Conservation (phyloP, 2,888 invertebrate genomes). For the Drosophila koepferae region DNA sequence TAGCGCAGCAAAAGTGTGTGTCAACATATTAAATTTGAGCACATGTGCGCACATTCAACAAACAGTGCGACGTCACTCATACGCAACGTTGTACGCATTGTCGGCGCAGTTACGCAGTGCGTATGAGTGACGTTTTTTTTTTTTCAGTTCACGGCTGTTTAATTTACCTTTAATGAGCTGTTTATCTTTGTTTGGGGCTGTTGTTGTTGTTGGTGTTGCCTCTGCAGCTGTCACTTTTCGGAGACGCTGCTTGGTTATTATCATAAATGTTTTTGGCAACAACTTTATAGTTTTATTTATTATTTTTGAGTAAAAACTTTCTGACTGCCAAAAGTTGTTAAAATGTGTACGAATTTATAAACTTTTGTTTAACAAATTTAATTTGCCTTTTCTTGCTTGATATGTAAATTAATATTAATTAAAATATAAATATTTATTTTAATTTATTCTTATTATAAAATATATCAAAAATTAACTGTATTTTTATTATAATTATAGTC, state of each 20-base stretch:
- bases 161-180: constrained; percentile 75
- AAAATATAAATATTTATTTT: too few relatives aligned
- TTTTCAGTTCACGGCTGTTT: constrained; percentile 65
- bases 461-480: too few relatives aligned
- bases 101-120: constrained; percentile 50
- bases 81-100: constrained; percentile 51
- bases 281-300: constrained; percentile 26
- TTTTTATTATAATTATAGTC: too few relatives aligned
- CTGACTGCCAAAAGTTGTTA: not conserved
- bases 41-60: constrained; percentile 36
- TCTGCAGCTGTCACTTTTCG: constrained; percentile 8
- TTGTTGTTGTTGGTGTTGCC: not conserved
- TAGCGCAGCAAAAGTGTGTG: not conserved
- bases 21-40: not conserved
- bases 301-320: constrained; percentile 11
- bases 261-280: constrained; percentile 46
- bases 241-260: constrained; percentile 13
- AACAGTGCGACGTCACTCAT: constrained; percentile 61
- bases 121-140: constrained; percentile 73
- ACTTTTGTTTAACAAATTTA: too few relatives aligned
- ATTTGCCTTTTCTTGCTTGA: not conserved
- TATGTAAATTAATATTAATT: too few relatives aligned
- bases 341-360: not conserved
- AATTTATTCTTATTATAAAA: too few relatives aligned
- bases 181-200: constrained; percentile 45